phyloP scores from a whole-genome alignment of 2,797 vertebrate genomes.

The Artibeus jamaicensis region DNA sequence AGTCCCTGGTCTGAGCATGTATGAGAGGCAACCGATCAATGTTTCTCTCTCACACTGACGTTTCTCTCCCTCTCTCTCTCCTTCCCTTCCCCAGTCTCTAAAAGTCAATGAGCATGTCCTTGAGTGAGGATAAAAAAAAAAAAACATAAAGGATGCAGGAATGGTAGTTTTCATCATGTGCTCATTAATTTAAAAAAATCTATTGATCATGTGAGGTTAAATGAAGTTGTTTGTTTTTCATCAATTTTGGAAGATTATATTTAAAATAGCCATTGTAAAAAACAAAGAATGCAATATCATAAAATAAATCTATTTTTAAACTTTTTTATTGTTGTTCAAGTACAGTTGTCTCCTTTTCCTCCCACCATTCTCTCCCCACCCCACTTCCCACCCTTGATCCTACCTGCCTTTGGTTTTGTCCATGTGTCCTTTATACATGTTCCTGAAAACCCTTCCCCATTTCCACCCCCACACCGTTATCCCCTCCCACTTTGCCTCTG shows the following conservation, averaged over 20 bases:
- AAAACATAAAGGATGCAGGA: background rate
- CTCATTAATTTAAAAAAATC: background rate
- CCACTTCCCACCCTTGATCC: too few species aligned
- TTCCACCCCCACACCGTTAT: too few species aligned
- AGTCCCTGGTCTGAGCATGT: background rate
- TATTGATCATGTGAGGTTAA: background rate
- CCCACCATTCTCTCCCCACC: too few species aligned
- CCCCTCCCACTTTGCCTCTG: too few species aligned
- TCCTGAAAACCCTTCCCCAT: too few species aligned
- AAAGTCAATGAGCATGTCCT: background rate
- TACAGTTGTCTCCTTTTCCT: too few species aligned
- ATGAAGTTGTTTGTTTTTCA: background rate
- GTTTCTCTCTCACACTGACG: background rate
- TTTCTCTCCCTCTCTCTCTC: background rate
- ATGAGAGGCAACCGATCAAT: background rate
- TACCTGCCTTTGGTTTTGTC: too few species aligned
- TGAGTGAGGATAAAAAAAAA: background rate
- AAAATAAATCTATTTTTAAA: background rate
- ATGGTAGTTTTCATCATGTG: background rate
- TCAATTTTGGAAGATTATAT: background rate
- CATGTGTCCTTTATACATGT: too few species aligned
- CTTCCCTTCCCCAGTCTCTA: too few species aligned
- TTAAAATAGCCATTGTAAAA: background rate
- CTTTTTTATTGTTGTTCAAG: too few species aligned
- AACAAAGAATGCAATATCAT: background rate